phyloP scores from a whole-genome alignment of 2,113 vertebrate genomes.

The Hippocampus guttulatus region DNA sequence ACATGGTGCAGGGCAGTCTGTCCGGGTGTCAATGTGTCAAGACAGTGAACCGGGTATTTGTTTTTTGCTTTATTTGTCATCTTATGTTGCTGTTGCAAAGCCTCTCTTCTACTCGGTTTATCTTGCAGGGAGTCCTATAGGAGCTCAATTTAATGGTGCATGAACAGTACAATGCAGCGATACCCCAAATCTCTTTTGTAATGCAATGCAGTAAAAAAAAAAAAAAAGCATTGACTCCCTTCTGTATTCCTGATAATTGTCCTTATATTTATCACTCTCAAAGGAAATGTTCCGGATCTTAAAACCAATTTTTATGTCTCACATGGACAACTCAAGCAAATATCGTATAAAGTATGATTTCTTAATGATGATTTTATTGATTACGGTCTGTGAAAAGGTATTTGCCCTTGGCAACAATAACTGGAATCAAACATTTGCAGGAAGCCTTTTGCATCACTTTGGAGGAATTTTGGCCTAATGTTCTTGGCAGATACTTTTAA shows the following conservation, averaged over 20 bases:
- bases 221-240: too few relatives aligned
- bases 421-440: too few relatives aligned
- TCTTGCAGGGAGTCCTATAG: slow-evolving; percentile 34
- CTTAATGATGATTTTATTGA: not conserved
- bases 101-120: slow-evolving; percentile 47
- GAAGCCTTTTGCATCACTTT: too few relatives aligned
- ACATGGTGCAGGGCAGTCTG: slow-evolving; percentile 67
- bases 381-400: too few relatives aligned
- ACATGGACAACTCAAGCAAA: not conserved
- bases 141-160: slow-evolving; percentile 42
- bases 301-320: not conserved
- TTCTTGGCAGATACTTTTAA: not conserved
- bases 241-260: not conserved
- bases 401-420: too few relatives aligned
- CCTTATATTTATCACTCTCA: not conserved
- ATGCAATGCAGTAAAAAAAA: slow-evolving; percentile 13
- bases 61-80: slow-evolving; percentile 48
- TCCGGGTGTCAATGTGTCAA: slow-evolving; percentile 66
- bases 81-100: slow-evolving; percentile 51
- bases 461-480: too few relatives aligned
- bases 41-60: slow-evolving; percentile 51
- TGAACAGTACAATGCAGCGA: slow-evolving; percentile 30
- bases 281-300: not conserved
- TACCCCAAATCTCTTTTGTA: slow-evolving; percentile 26
- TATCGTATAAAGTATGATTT: not conserved